Conservation (phyloP, 2,797 vertebrate species). For the Gymnoscopelus microlampas region DNA sequence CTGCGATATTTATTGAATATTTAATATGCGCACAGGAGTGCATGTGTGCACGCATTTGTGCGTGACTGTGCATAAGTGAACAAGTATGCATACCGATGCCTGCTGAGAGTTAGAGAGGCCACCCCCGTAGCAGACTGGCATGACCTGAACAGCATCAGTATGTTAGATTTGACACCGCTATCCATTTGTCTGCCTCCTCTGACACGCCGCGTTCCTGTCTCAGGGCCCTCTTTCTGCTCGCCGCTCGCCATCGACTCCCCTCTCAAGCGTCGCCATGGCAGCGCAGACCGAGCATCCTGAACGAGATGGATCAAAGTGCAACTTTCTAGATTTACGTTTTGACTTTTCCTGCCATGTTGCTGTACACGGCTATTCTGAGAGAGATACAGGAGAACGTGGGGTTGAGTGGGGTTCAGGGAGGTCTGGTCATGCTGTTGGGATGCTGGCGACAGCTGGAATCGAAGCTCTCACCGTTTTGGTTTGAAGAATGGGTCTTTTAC, state of each 20-base stretch:
- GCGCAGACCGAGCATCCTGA: conserved; percentile 24
- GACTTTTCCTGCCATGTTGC: too few relatives aligned
- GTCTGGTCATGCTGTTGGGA: too few relatives aligned
- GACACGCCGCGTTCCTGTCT: conserved; percentile 29
- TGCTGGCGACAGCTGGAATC: too few relatives aligned
- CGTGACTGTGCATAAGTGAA: conserved; percentile 8
- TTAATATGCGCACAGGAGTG: conserved; percentile 1
- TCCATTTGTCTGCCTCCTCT: conserved; percentile 53
- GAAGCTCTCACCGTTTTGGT: too few relatives aligned
- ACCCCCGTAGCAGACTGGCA: conserved; percentile 27
- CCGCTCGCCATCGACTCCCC: neutral
- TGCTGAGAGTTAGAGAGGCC: conserved; percentile 20
- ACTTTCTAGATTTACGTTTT: neutral
- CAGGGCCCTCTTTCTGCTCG: neutral
- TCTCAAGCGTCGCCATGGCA: neutral
- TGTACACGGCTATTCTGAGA: too few relatives aligned
- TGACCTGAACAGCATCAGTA: conserved; percentile 50
- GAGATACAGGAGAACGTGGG: too few relatives aligned
- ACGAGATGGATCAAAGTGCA: conserved; percentile 45
- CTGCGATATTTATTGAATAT: neutral
- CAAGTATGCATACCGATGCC: conserved; percentile 11
- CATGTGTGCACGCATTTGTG: neutral
- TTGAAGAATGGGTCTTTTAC: too few relatives aligned
- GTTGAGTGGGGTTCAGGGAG: too few relatives aligned
- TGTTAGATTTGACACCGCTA: conserved; percentile 76